Evolutionary conservation across 2,888 invertebrate species (phyloP), one percentile per base, ranked within the genome.

Genomic region (Protonemura montana): DNA sequence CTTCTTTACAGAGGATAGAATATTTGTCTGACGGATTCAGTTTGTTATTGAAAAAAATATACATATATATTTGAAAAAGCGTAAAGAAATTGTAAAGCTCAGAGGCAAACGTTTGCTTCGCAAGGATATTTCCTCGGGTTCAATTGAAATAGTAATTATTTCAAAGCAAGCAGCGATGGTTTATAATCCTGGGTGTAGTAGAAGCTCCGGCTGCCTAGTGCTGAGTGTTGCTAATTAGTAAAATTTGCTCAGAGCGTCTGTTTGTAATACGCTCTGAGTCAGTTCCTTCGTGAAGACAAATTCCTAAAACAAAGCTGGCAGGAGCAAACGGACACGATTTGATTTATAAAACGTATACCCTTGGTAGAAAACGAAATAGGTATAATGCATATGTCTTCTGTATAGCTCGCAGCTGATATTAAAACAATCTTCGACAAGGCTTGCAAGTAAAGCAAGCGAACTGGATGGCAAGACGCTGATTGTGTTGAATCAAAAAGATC

Each of bases 1-100:
- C 59, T 59, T 59, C 82, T 59, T 27, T 59, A 76, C 3, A 76
- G 76, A 59, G 76, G 59, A 84, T 84, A 76, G 84, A 25, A 84
- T 84, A 76, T 84, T 42, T 29, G 59, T 76, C 84, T 76, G 59
- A 59, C 76, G 59, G 76, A 76, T 84, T 84, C 76, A 76, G 42
- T 59, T 76, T 84, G 25, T 84, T 28, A 83, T 41, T 35, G 41
- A 10, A 76, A 76, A 84, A 59, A 27, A 29, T 76, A 83, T 80
- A 0, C 13, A 13, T n/a, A n/a, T n/a, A 80, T 80, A 28, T 80
- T 80, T 80, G 27, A 80, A 80, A 28, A 13, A 10, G 59, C 3
- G 21, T 16, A 59, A 13, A 2, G 59, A 59, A 21, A 59, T 59
- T 59, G 59, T 16, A 35, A 35, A 59, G 7, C 21, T 21, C 59